Percentiles rank a stretch among this genome's conserved stretches.
Conservation (phyloP, 1,140 invertebrate genomes). For the Drosophila lini region DNA sequence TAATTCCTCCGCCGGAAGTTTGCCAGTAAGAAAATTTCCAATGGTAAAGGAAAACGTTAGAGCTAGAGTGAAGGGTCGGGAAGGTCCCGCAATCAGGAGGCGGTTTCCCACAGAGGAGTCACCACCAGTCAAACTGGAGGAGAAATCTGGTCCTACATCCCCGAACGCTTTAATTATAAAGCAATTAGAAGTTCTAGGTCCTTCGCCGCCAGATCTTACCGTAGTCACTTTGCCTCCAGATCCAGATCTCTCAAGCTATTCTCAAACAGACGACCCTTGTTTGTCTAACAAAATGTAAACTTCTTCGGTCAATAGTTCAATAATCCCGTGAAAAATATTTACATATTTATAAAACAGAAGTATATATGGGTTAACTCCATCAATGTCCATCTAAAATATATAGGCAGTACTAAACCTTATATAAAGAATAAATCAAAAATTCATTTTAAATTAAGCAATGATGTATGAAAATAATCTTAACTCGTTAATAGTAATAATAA, state of each 20-base stretch:
- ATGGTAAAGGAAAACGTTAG: background rate
- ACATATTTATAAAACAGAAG: background rate
- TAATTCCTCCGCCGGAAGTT: no score
- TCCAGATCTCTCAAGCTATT: background rate
- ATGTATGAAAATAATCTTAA: background rate
- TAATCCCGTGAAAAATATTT: background rate
- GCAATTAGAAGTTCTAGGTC: background rate
- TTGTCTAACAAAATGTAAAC: background rate
- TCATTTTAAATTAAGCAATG: background rate
- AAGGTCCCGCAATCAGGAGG: background rate
- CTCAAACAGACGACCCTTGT: background rate
- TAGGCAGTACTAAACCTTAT: background rate
- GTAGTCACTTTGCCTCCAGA: background rate
- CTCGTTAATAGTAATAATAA: background rate
- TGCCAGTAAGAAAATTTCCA: background rate
- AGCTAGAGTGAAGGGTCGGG: background rate
- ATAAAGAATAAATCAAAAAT: background rate
- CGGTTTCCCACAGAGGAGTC: background rate
- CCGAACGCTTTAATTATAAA: background rate
- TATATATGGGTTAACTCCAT: no score
- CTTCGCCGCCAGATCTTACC: background rate
- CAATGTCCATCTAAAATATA: background rate
- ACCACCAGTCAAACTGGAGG: background rate
- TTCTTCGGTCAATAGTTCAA: background rate
- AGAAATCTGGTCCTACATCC: background rate